Evolutionary conservation across 2,113 vertebrate species (phyloP), one percentile per base, ranked within the genome.

Genomic region (Pedionomus torquatus): DNA sequence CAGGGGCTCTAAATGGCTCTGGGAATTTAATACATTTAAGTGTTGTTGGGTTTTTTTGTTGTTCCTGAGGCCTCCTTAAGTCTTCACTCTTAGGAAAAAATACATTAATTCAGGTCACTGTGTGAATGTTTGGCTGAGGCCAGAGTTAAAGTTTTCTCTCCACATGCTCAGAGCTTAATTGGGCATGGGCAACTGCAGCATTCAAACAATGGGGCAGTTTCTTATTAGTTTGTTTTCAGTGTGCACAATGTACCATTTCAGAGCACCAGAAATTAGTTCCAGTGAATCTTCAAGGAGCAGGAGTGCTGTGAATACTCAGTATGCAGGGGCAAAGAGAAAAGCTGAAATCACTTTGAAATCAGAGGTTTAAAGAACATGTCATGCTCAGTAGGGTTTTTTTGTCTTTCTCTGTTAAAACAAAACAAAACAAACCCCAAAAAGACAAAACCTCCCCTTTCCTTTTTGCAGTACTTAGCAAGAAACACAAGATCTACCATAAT

Each of bases 121-220:
- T 26, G 49, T 26, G 35, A 88, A 69, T 2, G 13, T 46, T 70
- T 72, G 61, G 19, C 24, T 48, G 26, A 7, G 58, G 46, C 19
- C 44, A 72, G 39, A 87, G n/a, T 83, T 93, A 37, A 83, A 93
- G 41, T 85, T 72, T 95, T 84, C 41, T 83, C 35, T 31, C n/a
- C 44, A 41, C 18, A 54, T 21, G 20, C 35, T 83, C 57, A 83
- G 55, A 84, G 39, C 35, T 78, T 92, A 91, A 78, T 23, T 49
- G 57, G 58, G 49, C 44, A 61, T 14, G 13, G 41, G 87, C 54
- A 85, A 74, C 31, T 23, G 48, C 39, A 76, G 69, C 49, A 85
- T n/a, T 81, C 0, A 0, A 94, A 79, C 0, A 0, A 70, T 28
- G 31, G 26, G 35, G 25, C 20, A 4, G 26, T 46, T 93, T 66